These are phyloP conservation scores for Eulemur rubriventer DNA, from an alignment of 2,797 vertebrate genomes.

Conservation along the genomic window DNA sequence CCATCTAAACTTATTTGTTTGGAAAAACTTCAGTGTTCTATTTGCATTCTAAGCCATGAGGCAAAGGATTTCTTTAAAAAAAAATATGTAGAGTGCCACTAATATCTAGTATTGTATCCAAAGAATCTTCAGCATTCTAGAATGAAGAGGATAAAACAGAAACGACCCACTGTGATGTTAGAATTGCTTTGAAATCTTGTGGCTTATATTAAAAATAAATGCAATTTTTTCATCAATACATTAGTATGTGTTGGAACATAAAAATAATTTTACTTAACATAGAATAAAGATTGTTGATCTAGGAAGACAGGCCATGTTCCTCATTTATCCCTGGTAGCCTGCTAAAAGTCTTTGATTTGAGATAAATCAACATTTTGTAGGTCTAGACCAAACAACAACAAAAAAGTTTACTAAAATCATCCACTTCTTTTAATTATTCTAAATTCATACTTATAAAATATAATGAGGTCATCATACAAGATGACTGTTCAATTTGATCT, in stretches of 20 bases:
- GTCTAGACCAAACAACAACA: not conserved
- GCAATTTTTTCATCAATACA: not conserved
- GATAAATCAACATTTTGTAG: not conserved
- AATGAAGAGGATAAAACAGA: not conserved
- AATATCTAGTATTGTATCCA: not conserved
- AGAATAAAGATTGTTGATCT: not conserved
- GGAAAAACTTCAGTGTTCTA: not conserved
- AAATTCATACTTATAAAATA: not conserved
- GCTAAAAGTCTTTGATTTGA: not conserved
- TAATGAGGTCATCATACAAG: not conserved
- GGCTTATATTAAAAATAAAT: constrained; percentile 14
- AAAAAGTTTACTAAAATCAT: not conserved
- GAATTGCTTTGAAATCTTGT: constrained; percentile 27
- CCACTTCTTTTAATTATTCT: not conserved
- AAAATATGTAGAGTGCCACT: not conserved
- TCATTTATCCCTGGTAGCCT: not conserved
- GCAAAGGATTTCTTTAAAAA: not conserved
- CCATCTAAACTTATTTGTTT: not conserved
- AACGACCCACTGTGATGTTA: not conserved
- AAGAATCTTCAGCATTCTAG: not conserved
- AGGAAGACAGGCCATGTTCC: not conserved
- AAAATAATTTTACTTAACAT: not conserved
- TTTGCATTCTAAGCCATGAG: not conserved
- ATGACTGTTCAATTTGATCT: not conserved
- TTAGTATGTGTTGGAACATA: not conserved